A percentile compares a stretch with the other conserved stretches of the same genome.
Conservation (phyloP, 1,140 invertebrate species). For the Drosophila kikkawai region DNA sequence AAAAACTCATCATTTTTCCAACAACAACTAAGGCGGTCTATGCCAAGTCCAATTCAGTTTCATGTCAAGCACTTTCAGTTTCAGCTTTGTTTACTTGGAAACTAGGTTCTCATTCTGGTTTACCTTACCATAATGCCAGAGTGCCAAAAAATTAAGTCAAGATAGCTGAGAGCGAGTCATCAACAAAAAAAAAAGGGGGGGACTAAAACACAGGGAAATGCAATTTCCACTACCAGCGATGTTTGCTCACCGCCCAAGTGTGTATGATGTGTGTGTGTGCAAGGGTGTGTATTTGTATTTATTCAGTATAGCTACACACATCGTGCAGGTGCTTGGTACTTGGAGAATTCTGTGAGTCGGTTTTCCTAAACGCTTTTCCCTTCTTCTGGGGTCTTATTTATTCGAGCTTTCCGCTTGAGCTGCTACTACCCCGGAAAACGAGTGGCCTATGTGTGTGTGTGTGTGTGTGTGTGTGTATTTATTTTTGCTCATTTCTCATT, state of each 20-base stretch:
- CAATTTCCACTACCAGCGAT: conserved; percentile 55
- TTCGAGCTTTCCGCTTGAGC: conserved; percentile 48
- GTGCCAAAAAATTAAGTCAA: conserved; percentile 74
- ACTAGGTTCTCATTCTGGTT: conserved; percentile 1
- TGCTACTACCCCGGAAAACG: conserved; percentile 39
- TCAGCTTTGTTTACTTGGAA: neutral
- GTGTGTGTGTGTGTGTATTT: conserved; percentile 49
- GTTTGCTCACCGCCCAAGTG: conserved; percentile 38
- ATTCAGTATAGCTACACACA: conserved; percentile 57
- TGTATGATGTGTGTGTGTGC: conserved; percentile 20
- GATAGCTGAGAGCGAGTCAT: conserved; percentile 24
- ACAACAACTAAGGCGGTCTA: neutral
- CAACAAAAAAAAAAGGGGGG: neutral
- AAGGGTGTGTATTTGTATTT: conserved; percentile 55
- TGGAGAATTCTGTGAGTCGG: conserved; percentile 23
- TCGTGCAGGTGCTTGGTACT: conserved; percentile 14
- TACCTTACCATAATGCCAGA: conserved; percentile 30
- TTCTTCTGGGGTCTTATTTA: conserved; percentile 54
- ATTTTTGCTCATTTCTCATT: conserved; percentile 73
- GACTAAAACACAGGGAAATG: conserved; percentile 44
- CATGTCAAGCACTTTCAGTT: neutral
- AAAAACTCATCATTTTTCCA: neutral
- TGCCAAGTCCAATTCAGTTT: neutral
- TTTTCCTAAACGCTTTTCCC: conserved; percentile 29
- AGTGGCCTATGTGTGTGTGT: conserved; percentile 46